Conservation (phyloP, 37 sponge, comb jelly and placozoan species). For the Aplysina aerophoba region DNA sequence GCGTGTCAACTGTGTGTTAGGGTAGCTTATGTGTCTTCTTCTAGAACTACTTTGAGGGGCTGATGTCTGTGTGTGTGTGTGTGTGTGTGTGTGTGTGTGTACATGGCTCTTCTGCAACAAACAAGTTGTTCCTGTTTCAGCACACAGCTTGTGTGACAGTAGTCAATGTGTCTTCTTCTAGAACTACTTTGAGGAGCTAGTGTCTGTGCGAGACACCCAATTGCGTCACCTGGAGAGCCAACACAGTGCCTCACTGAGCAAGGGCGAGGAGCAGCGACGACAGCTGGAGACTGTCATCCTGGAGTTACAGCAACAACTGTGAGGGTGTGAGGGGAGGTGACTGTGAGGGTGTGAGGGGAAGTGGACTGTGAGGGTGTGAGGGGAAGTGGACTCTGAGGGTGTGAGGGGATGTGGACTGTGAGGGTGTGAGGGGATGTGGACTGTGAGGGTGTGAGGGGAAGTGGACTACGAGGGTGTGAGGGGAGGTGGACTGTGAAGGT, state of each 20-base stretch:
- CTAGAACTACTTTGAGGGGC: constrained; percentile 85
- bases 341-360: constrained; percentile 15
- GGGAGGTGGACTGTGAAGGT: too few species aligned
- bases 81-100: constrained; percentile 23
- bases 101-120: too few species aligned
- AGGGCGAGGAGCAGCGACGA: constrained; percentile 46
- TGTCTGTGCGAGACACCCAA: constrained; percentile 73
- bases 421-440: not conserved
- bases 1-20: not conserved
- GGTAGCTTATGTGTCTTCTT: not conserved
- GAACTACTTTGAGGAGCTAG: constrained; percentile 88
- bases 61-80: constrained; percentile 66
- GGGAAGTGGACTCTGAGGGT: not conserved
- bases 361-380: constrained; percentile 22
- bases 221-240: constrained; percentile 38
- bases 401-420: not conserved
- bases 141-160: not conserved
- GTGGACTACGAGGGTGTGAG: too few species aligned
- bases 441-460: too few species aligned
- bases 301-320: constrained; percentile 77
- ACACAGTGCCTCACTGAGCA: not conserved
- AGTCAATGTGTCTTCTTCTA: not conserved
- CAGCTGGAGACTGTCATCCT: constrained; percentile 65
- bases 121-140: constrained; percentile 1
- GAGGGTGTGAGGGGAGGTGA: constrained; percentile 12